Evolutionary conservation across 2,888 invertebrate species (phyloP).

Genomic region (Noctua comes): DNA sequence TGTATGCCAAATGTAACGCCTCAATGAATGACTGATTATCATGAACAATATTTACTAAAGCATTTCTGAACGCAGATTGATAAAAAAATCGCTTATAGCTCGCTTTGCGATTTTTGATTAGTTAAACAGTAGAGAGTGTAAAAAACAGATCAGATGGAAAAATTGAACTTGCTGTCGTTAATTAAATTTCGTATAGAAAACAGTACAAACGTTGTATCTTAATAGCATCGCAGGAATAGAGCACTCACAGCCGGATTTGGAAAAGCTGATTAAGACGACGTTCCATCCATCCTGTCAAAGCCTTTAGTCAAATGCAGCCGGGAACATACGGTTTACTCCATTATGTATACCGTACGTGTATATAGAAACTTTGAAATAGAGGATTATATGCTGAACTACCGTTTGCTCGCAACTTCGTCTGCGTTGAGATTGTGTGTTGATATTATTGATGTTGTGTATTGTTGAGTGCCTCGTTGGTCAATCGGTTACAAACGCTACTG

Average conservation of each 20-base stretch:
- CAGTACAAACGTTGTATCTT: slow-evolving; percentile 32
- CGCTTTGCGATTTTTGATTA: neutral
- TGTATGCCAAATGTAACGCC: too few relatives aligned
- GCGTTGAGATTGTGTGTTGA: neutral
- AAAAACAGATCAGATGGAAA: neutral
- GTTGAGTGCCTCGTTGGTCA: neutral
- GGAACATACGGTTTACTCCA: slow-evolving; percentile 32
- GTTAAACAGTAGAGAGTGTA: neutral
- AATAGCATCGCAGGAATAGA: slow-evolving; percentile 36
- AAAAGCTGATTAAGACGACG: slow-evolving; percentile 61
- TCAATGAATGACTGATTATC: neutral
- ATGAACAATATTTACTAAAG: neutral
- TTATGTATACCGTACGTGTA: slow-evolving; percentile 31
- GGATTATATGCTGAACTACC: slow-evolving; percentile 34
- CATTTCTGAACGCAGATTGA: neutral
- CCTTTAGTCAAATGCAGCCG: slow-evolving; percentile 52
- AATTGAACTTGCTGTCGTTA: neutral
- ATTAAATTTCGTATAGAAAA: slow-evolving; percentile 23
- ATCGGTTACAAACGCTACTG: neutral
- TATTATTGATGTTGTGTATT: neutral
- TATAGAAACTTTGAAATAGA: slow-evolving; percentile 45
- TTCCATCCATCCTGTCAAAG: slow-evolving; percentile 46
- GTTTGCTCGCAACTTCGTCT: slow-evolving; percentile 22
- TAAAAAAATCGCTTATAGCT: neutral
- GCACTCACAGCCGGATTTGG: slow-evolving; percentile 48